A percentile compares a stretch with the other conserved stretches of the same genome.
Conservation (phyloP, 2,888 invertebrate species). For the Drosophila birchii region DNA sequence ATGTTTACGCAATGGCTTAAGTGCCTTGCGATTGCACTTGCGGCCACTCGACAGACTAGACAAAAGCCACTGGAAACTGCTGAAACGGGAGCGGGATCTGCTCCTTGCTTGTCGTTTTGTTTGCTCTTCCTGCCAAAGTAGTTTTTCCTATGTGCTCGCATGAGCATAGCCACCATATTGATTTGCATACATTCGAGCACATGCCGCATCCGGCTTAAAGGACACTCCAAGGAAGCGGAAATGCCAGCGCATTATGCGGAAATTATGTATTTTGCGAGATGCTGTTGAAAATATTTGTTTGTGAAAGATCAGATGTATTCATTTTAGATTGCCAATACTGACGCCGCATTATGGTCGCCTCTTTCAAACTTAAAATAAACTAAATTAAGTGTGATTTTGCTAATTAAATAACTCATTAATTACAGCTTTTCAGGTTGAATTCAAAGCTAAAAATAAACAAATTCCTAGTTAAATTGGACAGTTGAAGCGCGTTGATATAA, state of each 20-base stretch:
- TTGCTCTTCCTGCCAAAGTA: constrained; percentile 48
- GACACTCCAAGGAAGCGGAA: constrained; percentile 26
- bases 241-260: constrained; percentile 10
- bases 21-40: constrained; percentile 67
- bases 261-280: constrained; percentile 17
- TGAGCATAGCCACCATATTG: constrained; percentile 28
- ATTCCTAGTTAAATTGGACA: background rate
- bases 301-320: constrained; percentile 7
- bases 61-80: constrained; percentile 29
- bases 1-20: constrained; percentile 66
- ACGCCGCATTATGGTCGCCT: background rate
- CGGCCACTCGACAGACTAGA: constrained; percentile 39
- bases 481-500: background rate
- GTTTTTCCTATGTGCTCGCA: constrained; percentile 58
- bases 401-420: constrained; percentile 12
- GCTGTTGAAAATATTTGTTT: constrained; percentile 8
- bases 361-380: background rate
- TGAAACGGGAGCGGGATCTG: constrained; percentile 25
- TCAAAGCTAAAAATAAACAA: constrained; percentile 4
- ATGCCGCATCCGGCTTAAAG: constrained; percentile 12
- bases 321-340: background rate
- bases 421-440: background rate
- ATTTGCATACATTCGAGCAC: constrained; percentile 33
- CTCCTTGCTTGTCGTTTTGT: constrained; percentile 37
- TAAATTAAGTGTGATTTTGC: background rate